Conservation (phyloP, 2,888 invertebrate species). For the Lepidocyrtinus sp. region DNA sequence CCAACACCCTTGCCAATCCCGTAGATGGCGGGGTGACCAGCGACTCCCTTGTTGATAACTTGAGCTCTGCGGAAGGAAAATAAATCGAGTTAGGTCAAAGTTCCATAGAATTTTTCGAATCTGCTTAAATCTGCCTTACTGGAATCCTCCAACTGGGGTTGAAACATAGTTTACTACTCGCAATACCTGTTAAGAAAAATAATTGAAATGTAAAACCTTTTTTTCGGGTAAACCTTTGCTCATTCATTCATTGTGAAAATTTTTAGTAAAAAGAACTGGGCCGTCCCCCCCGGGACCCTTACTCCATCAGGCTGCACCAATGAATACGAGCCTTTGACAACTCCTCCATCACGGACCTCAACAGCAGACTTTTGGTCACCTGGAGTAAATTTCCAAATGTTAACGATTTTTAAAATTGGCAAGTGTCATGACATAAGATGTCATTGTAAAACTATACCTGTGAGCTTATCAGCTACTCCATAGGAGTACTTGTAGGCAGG, state of each 20-base stretch:
- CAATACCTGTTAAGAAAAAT: no score
- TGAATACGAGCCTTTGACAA: slow-evolving; percentile 39
- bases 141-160: slow-evolving; percentile 51
- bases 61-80: no score
- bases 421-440: no score
- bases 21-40: slow-evolving; percentile 43
- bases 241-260: neutral
- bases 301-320: slow-evolving; percentile 53
- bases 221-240: neutral
- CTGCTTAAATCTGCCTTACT: no score
- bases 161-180: slow-evolving; percentile 23
- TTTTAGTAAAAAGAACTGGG: neutral
- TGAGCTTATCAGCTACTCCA: slow-evolving; percentile 52
- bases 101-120: no score
- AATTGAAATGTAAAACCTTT: neutral
- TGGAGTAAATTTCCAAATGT: neutral
- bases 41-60: slow-evolving; percentile 60
- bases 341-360: slow-evolving; percentile 54
- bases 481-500: slow-evolving; percentile 48
- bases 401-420: neutral
- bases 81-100: no score
- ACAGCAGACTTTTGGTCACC: slow-evolving; percentile 51
- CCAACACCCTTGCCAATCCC: neutral
- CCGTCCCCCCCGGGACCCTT: slow-evolving; percentile 15
- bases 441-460: no score